Conservation (phyloP, 1,140 invertebrate species). For the Onthophagus taurus region DNA sequence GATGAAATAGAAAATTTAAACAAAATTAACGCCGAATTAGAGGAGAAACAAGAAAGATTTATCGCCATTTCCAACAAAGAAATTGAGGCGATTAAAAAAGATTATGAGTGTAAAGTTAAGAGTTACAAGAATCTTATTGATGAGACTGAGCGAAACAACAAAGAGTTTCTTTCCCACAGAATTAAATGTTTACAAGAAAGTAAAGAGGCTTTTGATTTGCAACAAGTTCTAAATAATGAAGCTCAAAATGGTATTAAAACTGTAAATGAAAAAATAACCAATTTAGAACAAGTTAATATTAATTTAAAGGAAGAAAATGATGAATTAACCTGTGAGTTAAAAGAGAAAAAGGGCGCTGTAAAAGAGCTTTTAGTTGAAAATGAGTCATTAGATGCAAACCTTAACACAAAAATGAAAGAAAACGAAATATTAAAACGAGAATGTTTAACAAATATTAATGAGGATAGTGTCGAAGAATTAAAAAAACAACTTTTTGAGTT, state of each 20-base stretch:
- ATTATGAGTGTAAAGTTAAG: constrained; percentile 24
- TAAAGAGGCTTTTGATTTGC: constrained; percentile 19
- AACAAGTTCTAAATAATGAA: constrained; percentile 21
- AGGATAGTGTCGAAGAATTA: constrained; percentile 3
- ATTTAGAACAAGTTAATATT: constrained; percentile 2
- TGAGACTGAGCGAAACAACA: background rate
- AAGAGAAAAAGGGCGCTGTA: background rate
- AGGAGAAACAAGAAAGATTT: constrained; percentile 29
- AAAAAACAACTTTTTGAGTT: constrained; percentile 21
- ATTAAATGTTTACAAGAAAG: background rate
- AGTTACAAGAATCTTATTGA: constrained; percentile 16
- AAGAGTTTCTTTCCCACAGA: background rate
- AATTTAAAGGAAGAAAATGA: constrained; percentile 4
- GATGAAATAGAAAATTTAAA: constrained; percentile 33
- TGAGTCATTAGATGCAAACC: constrained; percentile 11
- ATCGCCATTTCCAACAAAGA: constrained; percentile 23
- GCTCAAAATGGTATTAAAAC: constrained; percentile 15
- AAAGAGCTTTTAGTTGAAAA: background rate
- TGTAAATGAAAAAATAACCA: constrained; percentile 9
- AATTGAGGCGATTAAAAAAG: constrained; percentile 21
- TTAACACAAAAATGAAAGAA: constrained; percentile 15
- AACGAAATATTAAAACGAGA: constrained; percentile 4
- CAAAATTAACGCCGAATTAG: constrained; percentile 30
- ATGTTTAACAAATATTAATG: too few species aligned
- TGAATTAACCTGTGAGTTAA: background rate